These are phyloP conservation scores for Stenopsyche tienmushanensis DNA, from an alignment of 1,140 invertebrate species.

Conservation along the genomic window DNA sequence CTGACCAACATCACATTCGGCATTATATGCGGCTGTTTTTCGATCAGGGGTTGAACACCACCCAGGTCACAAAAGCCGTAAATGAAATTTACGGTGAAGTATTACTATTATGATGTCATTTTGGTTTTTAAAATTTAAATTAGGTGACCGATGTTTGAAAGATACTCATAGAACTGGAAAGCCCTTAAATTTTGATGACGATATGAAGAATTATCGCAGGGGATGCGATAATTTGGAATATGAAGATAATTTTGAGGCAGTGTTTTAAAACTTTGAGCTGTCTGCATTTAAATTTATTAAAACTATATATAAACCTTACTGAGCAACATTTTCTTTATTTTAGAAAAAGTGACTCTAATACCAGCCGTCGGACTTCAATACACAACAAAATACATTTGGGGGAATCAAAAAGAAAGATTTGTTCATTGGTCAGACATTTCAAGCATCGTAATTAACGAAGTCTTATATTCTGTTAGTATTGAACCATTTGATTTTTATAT, in stretches of 20 bases:
- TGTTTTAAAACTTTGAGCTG: neutral
- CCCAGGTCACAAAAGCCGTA: no score
- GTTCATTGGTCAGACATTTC: conserved; percentile 34
- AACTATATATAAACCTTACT: neutral
- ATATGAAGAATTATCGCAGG: neutral
- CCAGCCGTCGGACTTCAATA: conserved; percentile 36
- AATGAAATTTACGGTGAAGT: no score
- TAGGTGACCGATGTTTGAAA: no score
- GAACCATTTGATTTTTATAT: neutral
- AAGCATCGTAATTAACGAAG: conserved; percentile 35
- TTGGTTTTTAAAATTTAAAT: no score
- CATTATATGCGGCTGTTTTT: no score
- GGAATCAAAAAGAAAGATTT: conserved; percentile 25
- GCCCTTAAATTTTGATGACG: no score
- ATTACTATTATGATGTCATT: no score
- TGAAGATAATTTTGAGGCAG: neutral
- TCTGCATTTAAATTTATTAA: neutral
- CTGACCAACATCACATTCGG: no score
- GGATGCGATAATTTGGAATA: neutral
- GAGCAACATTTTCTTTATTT: conserved; percentile 7
- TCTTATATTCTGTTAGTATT: conserved; percentile 30
- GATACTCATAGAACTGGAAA: no score
- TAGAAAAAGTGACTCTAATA: conserved; percentile 32
- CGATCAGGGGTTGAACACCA: no score
- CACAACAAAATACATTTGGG: conserved; percentile 24